Conservation (phyloP, 2,888 invertebrate genomes). For the Tuberolachnus salignus region DNA sequence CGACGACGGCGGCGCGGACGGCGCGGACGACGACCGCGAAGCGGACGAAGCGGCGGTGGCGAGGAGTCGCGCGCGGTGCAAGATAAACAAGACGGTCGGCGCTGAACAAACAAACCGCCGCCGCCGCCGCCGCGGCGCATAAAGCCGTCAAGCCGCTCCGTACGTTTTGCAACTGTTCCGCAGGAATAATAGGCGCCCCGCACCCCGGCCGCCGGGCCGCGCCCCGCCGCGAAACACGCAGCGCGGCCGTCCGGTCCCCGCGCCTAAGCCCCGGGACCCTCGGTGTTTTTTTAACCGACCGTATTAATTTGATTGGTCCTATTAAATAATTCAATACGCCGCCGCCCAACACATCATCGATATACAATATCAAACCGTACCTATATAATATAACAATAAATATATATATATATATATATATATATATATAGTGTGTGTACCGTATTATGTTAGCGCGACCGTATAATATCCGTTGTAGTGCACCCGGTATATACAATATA, state of each 20-base stretch:
- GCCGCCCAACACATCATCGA: slow-evolving; percentile 21
- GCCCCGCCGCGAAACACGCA: background rate
- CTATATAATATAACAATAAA: background rate
- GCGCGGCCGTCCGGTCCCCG: background rate
- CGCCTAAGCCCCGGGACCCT: slow-evolving; percentile 39
- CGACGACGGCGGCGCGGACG: background rate
- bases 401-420: background rate
- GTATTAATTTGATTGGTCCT: slow-evolving; percentile 56
- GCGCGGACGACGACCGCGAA: background rate
- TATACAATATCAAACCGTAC: background rate
- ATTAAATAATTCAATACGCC: slow-evolving; percentile 54
- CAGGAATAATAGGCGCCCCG: slow-evolving; percentile 46
- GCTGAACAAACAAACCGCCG: slow-evolving; percentile 40
- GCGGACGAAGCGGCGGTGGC: background rate
- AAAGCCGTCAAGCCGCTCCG: slow-evolving; percentile 53
- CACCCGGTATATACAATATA: too few species aligned
- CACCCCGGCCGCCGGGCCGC: background rate
- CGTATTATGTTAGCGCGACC: background rate
- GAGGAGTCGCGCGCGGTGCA: slow-evolving; percentile 5
- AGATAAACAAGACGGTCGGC: slow-evolving; percentile 51
- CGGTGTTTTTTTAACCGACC: slow-evolving; percentile 54
- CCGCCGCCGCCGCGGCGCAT: slow-evolving; percentile 12
- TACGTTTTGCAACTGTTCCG: slow-evolving; percentile 32
- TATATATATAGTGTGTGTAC: background rate
- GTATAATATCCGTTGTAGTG: too few species aligned